Evolutionary conservation across 2,113 vertebrate species (phyloP), one percentile per base, ranked within the genome.

Genomic region (Pteronura brasiliensis): DNA sequence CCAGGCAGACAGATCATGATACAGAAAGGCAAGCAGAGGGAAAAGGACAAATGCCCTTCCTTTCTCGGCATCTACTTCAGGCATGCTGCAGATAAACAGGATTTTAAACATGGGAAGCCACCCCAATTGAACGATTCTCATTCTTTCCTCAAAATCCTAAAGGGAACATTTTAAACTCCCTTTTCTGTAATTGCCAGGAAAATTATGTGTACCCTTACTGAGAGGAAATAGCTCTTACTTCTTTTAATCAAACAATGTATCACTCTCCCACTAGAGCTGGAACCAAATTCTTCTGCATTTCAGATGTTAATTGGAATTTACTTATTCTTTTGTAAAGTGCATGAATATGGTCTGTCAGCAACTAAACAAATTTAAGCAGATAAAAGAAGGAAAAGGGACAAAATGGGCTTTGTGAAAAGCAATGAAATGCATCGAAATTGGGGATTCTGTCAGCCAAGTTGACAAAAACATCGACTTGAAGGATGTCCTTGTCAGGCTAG

Each of bases 61-160:
- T 74, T 97, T 65, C 59, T 90, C 34, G 42, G 92, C n/a, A 63
- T 94, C 67, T 96, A 97, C 96, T 97, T 97, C 95, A 88, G 96
- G 93, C 67, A 83, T 52, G 80, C 44, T 93, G 77, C 94, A 95
- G 95, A 96, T 94, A 95, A 94, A 96, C 69, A 88, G 95, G 71
- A 88, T 96, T 93, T 96, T 95, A 79, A 97, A 97, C 44, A 94
- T 55, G 61, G 95, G 96, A 94, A 94, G 61, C n/a, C 65, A 97
- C 85, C 88, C 97, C 96, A 93, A 96, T 55, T 1, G 6, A 96
- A 89, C 77, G 88, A 97, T 96, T 96, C 90, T 96, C 88, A 96
- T 88, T 93, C 92, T 98, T 97, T 96, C 88, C 95, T 85, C 90
- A 93, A 95, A 98, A 86, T 94, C 88, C 94, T 88, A 85, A 96